Evolutionary conservation across 2,888 invertebrate genomes (phyloP), one percentile per base, ranked within the genome.

Genomic region (Podotricha telesiphe): DNA sequence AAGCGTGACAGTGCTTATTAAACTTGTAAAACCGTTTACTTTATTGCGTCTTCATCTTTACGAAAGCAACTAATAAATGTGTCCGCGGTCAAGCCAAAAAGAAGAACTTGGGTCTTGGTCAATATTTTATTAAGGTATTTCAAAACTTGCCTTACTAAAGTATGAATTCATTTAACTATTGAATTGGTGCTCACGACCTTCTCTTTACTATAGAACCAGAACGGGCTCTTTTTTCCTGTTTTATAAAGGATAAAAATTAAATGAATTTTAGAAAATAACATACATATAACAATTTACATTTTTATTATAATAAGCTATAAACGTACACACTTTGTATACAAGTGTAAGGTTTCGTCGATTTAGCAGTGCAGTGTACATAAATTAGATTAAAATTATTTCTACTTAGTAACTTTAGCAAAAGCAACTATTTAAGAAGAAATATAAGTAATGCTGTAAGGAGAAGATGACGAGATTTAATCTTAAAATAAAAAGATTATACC

Each of bases 1-100:
- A 73, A 69, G 67, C 73, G 72, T 74, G 70, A 71, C 71, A 56
- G 22, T 20, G 37, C 6, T 55, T 42, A 61, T 65, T 68, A 48
- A 67, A 58, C 42, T 50, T 40, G 61, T 61, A 65, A 68, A 68
- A 56, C 50, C 28, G 66, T 68, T 67, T 19, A 64, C 67, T 45
- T 45, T 58, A 68, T 68, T 63, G 62, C 65, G 68, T 68, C 62
- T 71, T 68, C 56, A 62, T 66, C 61, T 70, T 71, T 66, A 65
- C 70, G 59, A 68, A 64, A 68, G 61, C 42, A 66, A 67, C 62
- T 15, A 37, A 22, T 55, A 37, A 67, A 55, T 67, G 67, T 53
- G 19, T 51, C 59, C 42, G 45, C 61, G 59, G 59, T 59, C 28
- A 51, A 20, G 58, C 22, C 51, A 28, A 56, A 58, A 51, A 22